These are phyloP conservation scores for Nezara viridula DNA, from an alignment of 2,888 invertebrate species.

Conservation along the genomic window DNA sequence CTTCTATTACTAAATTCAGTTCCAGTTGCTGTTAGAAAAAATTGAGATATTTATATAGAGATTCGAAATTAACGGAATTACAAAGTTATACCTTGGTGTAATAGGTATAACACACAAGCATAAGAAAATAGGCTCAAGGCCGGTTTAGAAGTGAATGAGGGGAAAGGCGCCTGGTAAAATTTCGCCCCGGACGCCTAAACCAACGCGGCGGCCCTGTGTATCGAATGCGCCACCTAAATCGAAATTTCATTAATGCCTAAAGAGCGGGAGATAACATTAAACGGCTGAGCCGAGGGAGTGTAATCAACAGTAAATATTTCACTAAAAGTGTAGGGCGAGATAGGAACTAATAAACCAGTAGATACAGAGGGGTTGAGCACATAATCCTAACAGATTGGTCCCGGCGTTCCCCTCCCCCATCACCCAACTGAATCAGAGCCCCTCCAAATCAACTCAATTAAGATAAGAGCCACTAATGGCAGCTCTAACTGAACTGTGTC, in stretches of 20 bases:
- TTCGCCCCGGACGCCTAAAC: too few species aligned
- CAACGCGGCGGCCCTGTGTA: too few species aligned
- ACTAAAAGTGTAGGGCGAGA: not conserved
- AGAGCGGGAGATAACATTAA: not conserved
- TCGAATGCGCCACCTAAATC: not conserved
- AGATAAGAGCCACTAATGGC: slow-evolving; percentile 42
- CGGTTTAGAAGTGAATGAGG: too few species aligned
- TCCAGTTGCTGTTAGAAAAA: too few species aligned
- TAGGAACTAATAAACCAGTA: not conserved
- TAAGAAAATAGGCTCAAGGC: too few species aligned
- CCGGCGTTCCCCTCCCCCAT: too few species aligned
- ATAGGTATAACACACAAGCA: too few species aligned
- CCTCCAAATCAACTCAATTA: slow-evolving; percentile 43
- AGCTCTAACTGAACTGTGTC: slow-evolving; percentile 2
- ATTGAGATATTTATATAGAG: too few species aligned
- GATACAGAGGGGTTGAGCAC: slow-evolving; percentile 20
- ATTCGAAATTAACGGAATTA: too few species aligned
- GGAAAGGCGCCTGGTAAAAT: too few species aligned
- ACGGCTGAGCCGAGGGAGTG: not conserved
- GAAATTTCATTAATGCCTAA: not conserved
- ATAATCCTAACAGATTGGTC: slow-evolving; percentile 40
- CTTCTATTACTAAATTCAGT: too few species aligned
- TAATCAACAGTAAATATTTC: slow-evolving; percentile 41
- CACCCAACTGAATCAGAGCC: not conserved
- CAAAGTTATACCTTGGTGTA: too few species aligned